Evolutionary conservation across 2,797 vertebrate species (phyloP), one percentile per base, ranked within the genome.

Genomic region (Salarias fasciatus): DNA sequence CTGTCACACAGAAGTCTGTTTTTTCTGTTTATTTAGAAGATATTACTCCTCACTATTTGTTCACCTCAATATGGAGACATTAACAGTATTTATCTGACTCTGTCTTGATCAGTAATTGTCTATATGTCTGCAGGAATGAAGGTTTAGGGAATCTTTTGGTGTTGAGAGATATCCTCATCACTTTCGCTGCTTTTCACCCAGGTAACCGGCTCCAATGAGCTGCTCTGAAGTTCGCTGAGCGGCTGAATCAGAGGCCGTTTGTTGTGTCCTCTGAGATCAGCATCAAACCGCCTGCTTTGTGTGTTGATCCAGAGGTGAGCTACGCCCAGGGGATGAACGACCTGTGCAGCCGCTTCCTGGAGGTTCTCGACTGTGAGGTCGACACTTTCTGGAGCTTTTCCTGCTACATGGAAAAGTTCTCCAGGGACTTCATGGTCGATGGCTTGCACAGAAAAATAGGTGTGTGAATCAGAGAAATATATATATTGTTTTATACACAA

Each of bases 361-460:
- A 94, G 80, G 93, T 92, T 5, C 69, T 94, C 11, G 85, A 94
- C 72, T 92, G 89, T 3, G 93, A 94, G 80, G 89, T 91, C 0
- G 92, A 92, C 69, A 88, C 92, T 11, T 94, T 92, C 79, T 94
- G 93, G 92, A 93, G 91, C 80, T 94, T 94, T 75, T 92, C 87
- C n/a, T 88, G 88, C 81, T 93, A 90, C 79, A 94, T 95, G 90
- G 92, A 94, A 42, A 94, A 88, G 49, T 93, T 94, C 63, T 92
- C 91, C 30, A 91, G 87, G 40, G 94, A 94, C 83, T 94, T 95
- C 79, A 75, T 86, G 54, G 92, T 91, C 33, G 92, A 93, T 36
- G 93, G 93, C 2, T 83, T 95, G 41, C 88, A 91, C 76, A 88
- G 92, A 55, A 95, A 95, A 89, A 93, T 94, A 69, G 93, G 94